Evolutionary conservation across 2,113 vertebrate species (phyloP).

Genomic region (Numenius arquata): DNA sequence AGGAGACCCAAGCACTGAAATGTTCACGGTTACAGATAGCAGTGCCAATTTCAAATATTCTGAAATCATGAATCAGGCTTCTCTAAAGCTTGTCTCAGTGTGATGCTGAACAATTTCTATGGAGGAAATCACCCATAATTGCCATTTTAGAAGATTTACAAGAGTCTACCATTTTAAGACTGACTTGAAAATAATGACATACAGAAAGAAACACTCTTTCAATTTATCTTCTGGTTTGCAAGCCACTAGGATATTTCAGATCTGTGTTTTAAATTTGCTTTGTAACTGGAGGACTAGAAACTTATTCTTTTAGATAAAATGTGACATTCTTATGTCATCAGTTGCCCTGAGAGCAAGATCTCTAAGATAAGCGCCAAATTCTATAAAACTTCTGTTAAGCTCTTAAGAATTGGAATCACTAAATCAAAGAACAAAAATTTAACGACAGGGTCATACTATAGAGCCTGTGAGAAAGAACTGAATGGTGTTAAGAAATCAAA

Average conservation of each 20-base stretch:
- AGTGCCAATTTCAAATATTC: not conserved
- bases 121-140: slow-evolving; percentile 1
- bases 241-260: not conserved
- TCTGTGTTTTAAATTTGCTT: slow-evolving; percentile 14
- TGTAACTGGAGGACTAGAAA: not conserved
- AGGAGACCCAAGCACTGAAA: not conserved
- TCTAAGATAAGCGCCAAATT: not conserved
- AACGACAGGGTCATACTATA: not conserved
- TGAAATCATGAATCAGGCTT: not conserved
- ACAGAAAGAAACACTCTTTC: not conserved
- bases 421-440: slow-evolving; percentile 25
- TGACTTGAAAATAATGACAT: slow-evolving; percentile 13
- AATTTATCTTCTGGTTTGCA: not conserved
- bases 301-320: slow-evolving; percentile 28
- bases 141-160: slow-evolving; percentile 8
- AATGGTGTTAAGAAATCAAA: slow-evolving; percentile 7
- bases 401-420: not conserved
- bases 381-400: not conserved
- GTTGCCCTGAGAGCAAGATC: slow-evolving; percentile 6
- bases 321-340: slow-evolving; percentile 17
- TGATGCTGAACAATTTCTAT: not conserved
- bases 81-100: not conserved
- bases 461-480: not conserved
- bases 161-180: not conserved
- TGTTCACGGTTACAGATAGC: not conserved